phyloP scores from a whole-genome alignment of 2,797 vertebrate species.

The Echiichthys vipera region DNA sequence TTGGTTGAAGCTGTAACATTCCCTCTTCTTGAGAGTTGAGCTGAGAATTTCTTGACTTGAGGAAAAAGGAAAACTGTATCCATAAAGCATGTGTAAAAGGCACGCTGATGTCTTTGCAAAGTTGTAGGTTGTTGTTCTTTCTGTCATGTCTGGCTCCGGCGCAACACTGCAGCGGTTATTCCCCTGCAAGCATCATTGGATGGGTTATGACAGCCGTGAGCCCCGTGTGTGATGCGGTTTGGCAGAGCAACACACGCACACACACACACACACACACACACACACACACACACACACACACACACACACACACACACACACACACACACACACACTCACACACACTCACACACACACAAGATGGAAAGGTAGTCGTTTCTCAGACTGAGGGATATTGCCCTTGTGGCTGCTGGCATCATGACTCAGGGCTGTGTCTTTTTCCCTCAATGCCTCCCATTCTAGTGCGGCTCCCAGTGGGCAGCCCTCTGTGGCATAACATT shows the following conservation, averaged over 20 bases:
- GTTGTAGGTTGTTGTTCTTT: constrained; percentile 71
- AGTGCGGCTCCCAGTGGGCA: constrained; percentile 60
- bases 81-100: constrained; percentile 58
- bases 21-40: constrained; percentile 44
- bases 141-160: constrained; percentile 76
- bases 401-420: constrained; percentile 75
- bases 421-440: constrained; percentile 71
- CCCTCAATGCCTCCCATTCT: constrained; percentile 74
- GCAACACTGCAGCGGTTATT: constrained; percentile 71
- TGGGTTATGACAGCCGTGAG: constrained; percentile 73
- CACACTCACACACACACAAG: constrained; percentile 31
- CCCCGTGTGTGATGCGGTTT: constrained; percentile 51
- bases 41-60: constrained; percentile 46
- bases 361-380: constrained; percentile 73
- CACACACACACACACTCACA: constrained; percentile 14
- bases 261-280: constrained; percentile 5
- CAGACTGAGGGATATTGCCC: constrained; percentile 70
- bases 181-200: constrained; percentile 61
- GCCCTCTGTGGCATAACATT: constrained; percentile 73
- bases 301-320: constrained; percentile 16
- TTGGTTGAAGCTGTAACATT: constrained; percentile 41
- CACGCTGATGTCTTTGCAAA: constrained; percentile 65
- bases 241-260: constrained; percentile 26
- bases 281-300: constrained; percentile 1
- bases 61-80: constrained; percentile 50